A percentile compares a stretch with the other conserved stretches of the same genome.
Conservation (phyloP, 2,113 vertebrate genomes). For the Morone chrysops region DNA sequence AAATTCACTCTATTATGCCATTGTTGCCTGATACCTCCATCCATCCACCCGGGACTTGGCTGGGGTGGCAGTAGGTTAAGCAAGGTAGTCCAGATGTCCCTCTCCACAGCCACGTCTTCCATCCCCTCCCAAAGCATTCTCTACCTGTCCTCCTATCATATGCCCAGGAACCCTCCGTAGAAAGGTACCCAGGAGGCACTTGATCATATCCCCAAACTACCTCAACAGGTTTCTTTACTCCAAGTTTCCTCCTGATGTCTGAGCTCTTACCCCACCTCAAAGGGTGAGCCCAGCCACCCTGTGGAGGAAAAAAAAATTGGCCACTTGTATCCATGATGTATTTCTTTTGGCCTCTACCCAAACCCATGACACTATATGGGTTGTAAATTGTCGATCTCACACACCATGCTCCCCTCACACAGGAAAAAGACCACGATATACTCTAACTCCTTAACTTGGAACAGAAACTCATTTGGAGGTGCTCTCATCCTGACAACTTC, state of each 20-base stretch:
- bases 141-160: background rate
- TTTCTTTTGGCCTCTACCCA: background rate
- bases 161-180: background rate
- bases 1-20: slow-evolving; percentile 20
- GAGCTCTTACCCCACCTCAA: background rate
- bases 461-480: too few species aligned
- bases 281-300: background rate
- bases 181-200: background rate
- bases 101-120: too few species aligned
- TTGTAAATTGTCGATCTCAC: too few species aligned
- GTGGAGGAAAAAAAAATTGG: too few species aligned
- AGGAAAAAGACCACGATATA: too few species aligned
- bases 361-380: background rate
- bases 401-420: too few species aligned
- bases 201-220: background rate
- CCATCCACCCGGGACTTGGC: background rate
- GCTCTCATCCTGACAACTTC: too few species aligned
- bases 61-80: background rate
- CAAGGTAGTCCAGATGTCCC: too few species aligned
- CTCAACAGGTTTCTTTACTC: background rate
- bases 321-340: too few species aligned
- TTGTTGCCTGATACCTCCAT: slow-evolving; percentile 28
- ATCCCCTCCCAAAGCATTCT: background rate
- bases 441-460: too few species aligned
- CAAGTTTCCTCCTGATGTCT: background rate